These are phyloP conservation scores for Ectropis grisescens DNA, from an alignment of 1,140 invertebrate species.

Conservation along the genomic window DNA sequence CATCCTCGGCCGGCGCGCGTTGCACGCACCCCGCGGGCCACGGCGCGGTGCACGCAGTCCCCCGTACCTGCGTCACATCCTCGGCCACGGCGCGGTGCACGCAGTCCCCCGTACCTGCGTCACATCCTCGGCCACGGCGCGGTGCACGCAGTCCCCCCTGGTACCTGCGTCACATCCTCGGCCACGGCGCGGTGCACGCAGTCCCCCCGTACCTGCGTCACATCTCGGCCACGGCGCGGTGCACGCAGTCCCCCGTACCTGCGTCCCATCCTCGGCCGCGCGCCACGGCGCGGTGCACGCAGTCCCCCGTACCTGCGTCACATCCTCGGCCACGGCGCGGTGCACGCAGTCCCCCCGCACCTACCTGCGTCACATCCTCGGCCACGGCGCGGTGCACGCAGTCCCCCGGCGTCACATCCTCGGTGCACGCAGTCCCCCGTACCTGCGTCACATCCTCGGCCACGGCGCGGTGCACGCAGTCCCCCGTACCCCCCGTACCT, in stretches of 20 bases:
- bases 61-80: conserved; percentile 83
- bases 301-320: conserved; percentile 86
- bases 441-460: conserved; percentile 86
- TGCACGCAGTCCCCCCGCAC: conserved; percentile 92
- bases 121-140: conserved; percentile 92
- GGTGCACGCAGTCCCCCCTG: conserved; percentile 95
- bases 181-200: conserved; percentile 95
- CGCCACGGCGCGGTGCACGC: conserved; percentile 95
- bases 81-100: conserved; percentile 93
- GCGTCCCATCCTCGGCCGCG: conserved; percentile 94
- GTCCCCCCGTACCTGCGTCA: too few relatives aligned
- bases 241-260: conserved; percentile 80
- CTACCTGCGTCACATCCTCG: conserved; percentile 83
- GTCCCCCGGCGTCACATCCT: conserved; percentile 81
- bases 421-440: too few relatives aligned
- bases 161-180: conserved; percentile 83
- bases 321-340: conserved; percentile 91
- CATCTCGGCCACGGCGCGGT: too few relatives aligned
- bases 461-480: conserved; percentile 95
- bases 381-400: conserved; percentile 95
- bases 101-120: conserved; percentile 83
- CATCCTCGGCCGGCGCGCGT: conserved; percentile 84
- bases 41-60: conserved; percentile 78
- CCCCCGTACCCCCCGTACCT: conserved; percentile 77
- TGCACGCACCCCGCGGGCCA: conserved; percentile 80